Base-by-base conservation (phyloP, 2,888 invertebrate species). In the Eulithis testata region DNA sequence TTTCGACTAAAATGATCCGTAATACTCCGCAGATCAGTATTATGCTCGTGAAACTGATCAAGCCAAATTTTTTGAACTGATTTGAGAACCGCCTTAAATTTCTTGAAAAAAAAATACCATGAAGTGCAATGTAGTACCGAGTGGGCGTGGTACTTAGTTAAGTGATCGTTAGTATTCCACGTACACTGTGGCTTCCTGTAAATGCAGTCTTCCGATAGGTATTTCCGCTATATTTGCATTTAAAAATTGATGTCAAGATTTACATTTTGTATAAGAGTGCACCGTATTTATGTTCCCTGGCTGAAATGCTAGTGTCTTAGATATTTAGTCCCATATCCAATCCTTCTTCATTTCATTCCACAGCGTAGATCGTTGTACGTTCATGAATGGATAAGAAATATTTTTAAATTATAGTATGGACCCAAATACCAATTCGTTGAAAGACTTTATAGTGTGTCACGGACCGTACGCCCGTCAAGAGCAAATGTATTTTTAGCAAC, bases 131-230 rank as follows among this genome's bases (percentile, higher is more conserved):
- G 86, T 86, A 86, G 87, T 87, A 86, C 85, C 86, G 79, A 78
- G 77, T 80, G 79, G 52, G 83, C 82, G 84, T 81, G 88, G 88
- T 89, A 88, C 88, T 87, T 90, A 91, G 91, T 85, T 90, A 90
- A 89, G 91, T 86, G 84, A 85, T 87, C 85, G 84, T 86, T 88
- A 87, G 87, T 86, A 88, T 88, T 88, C 85, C 88, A 84, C 83
- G 80, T 86, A 87, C 87, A 86, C 87, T 84, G 88, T 91, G 92
- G 92, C 92, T 93, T 93, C 92, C 93, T 91, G 86, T 88, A 82
- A 91, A 88, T 86, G 85, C 91, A 90, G 93, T 93, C 93, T 93
- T 93, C 93, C 93, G 91, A 89, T 91, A 91, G 90, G 83, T 91
- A 83, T 91, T 90, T 90, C 90, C 86, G 87, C 87, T 88, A 82